These are phyloP conservation scores for Cenopis cana DNA, from an alignment of 2,888 invertebrate species.

Conservation along the genomic window DNA sequence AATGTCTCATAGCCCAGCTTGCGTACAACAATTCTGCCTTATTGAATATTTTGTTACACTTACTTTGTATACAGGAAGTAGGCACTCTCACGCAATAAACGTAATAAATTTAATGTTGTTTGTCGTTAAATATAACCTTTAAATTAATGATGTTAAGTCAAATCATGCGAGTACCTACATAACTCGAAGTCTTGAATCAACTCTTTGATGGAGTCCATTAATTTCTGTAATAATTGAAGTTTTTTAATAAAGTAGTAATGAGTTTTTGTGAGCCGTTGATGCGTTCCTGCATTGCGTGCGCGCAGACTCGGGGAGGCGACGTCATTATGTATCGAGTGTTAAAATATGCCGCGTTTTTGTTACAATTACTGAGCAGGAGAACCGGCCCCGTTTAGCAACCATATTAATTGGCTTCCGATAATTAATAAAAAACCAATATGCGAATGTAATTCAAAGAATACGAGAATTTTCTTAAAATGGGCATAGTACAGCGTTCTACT, in stretches of 20 bases:
- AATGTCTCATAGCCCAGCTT: background rate
- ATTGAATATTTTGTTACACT: conserved; percentile 24
- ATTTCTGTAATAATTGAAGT: conserved; percentile 51
- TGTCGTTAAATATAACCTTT: conserved; percentile 54
- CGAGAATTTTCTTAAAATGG: conserved; percentile 32
- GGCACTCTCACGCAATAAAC: conserved; percentile 3
- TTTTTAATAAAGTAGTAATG: conserved; percentile 55
- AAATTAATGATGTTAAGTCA: conserved; percentile 16
- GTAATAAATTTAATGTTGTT: conserved; percentile 3
- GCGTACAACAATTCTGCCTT: conserved; percentile 2
- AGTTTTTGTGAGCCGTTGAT: conserved; percentile 53
- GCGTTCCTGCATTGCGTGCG: conserved; percentile 56
- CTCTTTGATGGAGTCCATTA: conserved; percentile 46
- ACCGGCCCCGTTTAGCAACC: conserved; percentile 46
- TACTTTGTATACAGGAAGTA: conserved; percentile 14
- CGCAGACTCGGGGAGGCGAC: conserved; percentile 35
- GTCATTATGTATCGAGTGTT: conserved; percentile 49
- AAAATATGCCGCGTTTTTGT: conserved; percentile 51
- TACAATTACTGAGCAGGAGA: conserved; percentile 48
- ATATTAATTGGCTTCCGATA: conserved; percentile 50
- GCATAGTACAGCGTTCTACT: conserved; percentile 8
- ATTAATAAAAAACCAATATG: conserved; percentile 46
- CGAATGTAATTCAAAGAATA: conserved; percentile 48
- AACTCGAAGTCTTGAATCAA: conserved; percentile 4
- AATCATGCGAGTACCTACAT: conserved; percentile 15